Evolutionary conservation across 2,797 vertebrate genomes (phyloP).

Genomic region (Graptemys geographica): DNA sequence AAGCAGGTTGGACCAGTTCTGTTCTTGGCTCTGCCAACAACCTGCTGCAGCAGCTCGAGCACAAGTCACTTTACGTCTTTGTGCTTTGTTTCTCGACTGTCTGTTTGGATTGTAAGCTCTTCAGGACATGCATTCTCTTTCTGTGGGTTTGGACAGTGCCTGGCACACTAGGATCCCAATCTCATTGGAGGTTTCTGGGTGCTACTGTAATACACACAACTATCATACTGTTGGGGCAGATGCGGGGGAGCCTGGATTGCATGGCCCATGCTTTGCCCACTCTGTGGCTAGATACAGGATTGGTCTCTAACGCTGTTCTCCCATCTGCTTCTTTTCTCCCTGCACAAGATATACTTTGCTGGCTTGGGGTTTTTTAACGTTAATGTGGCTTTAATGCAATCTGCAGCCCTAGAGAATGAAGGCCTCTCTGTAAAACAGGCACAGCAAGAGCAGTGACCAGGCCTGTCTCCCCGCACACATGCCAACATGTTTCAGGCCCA

Average conservation of each 20-base stretch:
- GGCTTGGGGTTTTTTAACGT: not conserved
- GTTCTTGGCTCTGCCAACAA: not conserved
- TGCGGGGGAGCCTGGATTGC: not conserved
- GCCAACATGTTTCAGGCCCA: not conserved
- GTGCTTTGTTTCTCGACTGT: not conserved
- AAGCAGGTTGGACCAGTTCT: accelerated
- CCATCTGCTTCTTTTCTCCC: not conserved
- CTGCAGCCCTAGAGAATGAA: not conserved
- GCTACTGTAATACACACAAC: not conserved
- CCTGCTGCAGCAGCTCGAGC: not conserved
- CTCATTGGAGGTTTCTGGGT: not conserved
- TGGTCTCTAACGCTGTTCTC: not conserved
- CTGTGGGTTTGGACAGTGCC: not conserved
- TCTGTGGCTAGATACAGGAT: not conserved
- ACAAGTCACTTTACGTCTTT: accelerated
- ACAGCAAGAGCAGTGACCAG: too few relatives aligned
- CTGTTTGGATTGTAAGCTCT: accelerated
- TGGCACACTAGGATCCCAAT: not conserved
- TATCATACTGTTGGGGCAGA: not conserved
- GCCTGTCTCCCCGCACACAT: not conserved
- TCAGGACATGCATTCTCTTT: not conserved
- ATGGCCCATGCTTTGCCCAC: not conserved
- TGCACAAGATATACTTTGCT: not conserved
- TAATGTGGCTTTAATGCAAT: not conserved
- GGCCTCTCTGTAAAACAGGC: not conserved